phyloP scores from a whole-genome alignment of 2,113 vertebrate species.

The Mesitornis unicolor region DNA sequence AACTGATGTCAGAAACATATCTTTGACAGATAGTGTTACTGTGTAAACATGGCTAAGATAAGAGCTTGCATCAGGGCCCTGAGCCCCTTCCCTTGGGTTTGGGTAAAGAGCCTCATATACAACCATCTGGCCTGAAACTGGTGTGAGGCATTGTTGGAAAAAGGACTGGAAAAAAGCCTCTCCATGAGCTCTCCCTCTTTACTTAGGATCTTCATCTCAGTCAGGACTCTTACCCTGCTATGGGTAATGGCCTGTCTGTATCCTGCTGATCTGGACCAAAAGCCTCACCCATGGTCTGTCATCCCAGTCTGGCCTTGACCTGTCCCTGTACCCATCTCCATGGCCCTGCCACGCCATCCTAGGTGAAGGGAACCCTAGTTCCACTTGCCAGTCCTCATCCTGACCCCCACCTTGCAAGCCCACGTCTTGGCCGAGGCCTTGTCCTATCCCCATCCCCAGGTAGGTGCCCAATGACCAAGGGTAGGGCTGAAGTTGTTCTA shows the following conservation, averaged over 20 bases:
- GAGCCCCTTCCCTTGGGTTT: not conserved
- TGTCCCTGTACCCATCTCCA: not conserved
- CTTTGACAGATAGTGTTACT: not conserved
- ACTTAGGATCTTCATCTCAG: not conserved
- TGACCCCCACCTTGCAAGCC: fast-evolving
- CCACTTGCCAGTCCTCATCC: not conserved
- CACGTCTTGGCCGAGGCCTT: fast-evolving
- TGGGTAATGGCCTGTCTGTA: not conserved
- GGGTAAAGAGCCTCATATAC: not conserved
- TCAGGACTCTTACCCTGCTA: not conserved
- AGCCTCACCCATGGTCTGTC: not conserved
- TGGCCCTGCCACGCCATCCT: fast-evolving
- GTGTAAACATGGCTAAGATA: not conserved
- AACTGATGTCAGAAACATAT: not conserved
- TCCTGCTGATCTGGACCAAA: not conserved
- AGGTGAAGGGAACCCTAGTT: fast-evolving
- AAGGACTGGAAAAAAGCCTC: not conserved
- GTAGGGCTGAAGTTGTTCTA: not conserved
- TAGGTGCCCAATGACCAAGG: fast-evolving
- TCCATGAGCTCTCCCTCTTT: not conserved
- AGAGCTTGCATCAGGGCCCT: fast-evolving
- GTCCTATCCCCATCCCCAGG: fast-evolving
- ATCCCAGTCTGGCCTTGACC: not conserved
- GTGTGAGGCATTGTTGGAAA: not conserved
- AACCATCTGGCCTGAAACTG: not conserved